Percentiles rank a stretch among this genome's conserved stretches.
phyloP scores from a whole-genome alignment of 2,797 vertebrate species.

The Argya squamiceps region DNA sequence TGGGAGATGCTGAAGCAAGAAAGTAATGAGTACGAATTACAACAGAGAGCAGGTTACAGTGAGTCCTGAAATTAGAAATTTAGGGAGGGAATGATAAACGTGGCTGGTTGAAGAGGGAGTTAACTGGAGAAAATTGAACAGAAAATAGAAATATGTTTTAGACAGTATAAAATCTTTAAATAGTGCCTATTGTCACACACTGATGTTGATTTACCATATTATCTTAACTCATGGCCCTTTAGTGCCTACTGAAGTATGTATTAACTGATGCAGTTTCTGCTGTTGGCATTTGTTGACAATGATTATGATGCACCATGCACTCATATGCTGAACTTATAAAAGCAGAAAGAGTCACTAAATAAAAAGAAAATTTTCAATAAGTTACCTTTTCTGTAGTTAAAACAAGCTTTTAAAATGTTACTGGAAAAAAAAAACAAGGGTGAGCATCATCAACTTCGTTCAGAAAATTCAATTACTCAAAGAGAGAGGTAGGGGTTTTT shows the following conservation, averaged over 20 bases:
- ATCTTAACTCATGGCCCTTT: neutral
- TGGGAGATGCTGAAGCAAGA: neutral
- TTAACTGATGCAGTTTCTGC: neutral
- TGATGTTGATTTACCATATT: neutral
- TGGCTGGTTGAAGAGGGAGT: neutral
- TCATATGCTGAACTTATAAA: neutral
- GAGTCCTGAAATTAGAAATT: constrained; percentile 8
- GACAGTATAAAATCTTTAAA: neutral
- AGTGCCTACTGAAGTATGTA: neutral
- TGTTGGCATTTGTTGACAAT: neutral
- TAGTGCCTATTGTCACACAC: neutral
- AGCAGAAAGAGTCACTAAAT: neutral
- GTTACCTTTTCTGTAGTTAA: neutral
- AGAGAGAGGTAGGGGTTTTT: neutral
- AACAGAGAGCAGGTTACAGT: neutral
- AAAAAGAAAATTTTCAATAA: neutral
- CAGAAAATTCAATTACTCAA: neutral
- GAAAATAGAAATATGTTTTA: neutral
- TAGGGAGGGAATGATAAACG: neutral
- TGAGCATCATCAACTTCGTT: neutral
- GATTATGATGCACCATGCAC: neutral
- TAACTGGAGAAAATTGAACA: neutral
- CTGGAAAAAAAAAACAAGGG: neutral
- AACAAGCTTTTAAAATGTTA: neutral
- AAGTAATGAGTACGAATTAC: neutral